phyloP scores from a whole-genome alignment of 2,888 invertebrate genomes.

The Steromphala cineraria region DNA sequence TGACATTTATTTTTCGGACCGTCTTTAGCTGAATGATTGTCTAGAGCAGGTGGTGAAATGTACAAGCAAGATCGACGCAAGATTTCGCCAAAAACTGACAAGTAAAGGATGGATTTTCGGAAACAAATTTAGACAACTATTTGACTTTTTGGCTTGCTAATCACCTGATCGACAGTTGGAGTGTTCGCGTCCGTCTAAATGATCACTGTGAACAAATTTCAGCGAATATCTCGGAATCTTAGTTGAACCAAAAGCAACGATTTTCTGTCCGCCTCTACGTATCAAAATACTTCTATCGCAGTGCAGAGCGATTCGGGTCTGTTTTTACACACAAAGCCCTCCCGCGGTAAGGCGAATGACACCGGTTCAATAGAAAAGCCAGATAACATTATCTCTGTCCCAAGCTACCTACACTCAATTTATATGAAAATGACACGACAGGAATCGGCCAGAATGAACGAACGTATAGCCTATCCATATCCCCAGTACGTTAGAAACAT shows the following conservation, averaged over 20 bases:
- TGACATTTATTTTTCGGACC: background rate
- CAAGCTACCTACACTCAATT: background rate
- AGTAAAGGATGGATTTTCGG: background rate
- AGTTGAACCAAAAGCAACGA: background rate
- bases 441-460: background rate
- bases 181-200: background rate
- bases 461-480: background rate
- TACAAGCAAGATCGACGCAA: background rate
- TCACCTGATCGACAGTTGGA: background rate
- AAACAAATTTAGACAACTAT: background rate
- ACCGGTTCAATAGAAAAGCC: background rate
- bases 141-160: conserved; percentile 6
- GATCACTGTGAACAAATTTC: background rate
- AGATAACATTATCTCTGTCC: background rate
- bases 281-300: background rate
- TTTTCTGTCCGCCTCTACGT: background rate
- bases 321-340: background rate
- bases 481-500: background rate
- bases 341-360: conserved; percentile 1
- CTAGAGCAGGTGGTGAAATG: background rate
- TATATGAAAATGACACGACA: conserved; percentile 20
- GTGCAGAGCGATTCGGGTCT: background rate
- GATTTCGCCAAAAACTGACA: background rate
- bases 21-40: background rate
- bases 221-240: background rate